Conservation (phyloP, 2,113 vertebrate genomes). For the Scolopax mira region DNA sequence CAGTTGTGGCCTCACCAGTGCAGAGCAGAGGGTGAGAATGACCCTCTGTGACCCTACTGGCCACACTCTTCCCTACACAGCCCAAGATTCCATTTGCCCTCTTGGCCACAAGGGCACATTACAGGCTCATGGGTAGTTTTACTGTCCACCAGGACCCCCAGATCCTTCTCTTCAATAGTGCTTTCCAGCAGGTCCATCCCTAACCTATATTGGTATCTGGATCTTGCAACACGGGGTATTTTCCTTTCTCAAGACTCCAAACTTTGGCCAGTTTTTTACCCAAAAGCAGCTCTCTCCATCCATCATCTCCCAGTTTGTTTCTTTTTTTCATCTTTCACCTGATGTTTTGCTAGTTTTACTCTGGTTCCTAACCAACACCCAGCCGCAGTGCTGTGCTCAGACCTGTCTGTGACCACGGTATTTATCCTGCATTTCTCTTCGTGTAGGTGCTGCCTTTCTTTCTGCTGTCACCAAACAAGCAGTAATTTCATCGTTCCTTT, state of each 20-base stretch:
- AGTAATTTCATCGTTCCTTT: neutral
- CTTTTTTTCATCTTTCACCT: neutral
- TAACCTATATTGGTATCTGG: too few species aligned
- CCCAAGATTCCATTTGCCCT: too few species aligned
- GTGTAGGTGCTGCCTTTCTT: neutral
- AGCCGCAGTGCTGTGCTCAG: neutral
- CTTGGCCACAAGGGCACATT: too few species aligned
- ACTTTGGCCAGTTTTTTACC: neutral
- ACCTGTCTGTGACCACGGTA: neutral
- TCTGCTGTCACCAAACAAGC: neutral
- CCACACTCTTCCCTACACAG: too few species aligned
- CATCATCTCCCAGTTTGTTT: neutral
- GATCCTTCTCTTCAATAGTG: too few species aligned
- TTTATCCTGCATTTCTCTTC: neutral
- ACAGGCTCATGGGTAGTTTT: too few species aligned
- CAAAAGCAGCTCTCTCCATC: neutral
- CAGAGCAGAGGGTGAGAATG: too few species aligned
- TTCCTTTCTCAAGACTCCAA: neutral
- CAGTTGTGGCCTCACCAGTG: too few species aligned
- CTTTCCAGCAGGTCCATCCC: too few species aligned
- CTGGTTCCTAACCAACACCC: neutral
- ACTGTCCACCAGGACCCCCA: too few species aligned
- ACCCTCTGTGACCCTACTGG: too few species aligned
- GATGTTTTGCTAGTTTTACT: neutral
- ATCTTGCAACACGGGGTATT: neutral